Evolutionary conservation across 1,140 invertebrate genomes (phyloP).

Genomic region (Cydia fagiglandana): DNA sequence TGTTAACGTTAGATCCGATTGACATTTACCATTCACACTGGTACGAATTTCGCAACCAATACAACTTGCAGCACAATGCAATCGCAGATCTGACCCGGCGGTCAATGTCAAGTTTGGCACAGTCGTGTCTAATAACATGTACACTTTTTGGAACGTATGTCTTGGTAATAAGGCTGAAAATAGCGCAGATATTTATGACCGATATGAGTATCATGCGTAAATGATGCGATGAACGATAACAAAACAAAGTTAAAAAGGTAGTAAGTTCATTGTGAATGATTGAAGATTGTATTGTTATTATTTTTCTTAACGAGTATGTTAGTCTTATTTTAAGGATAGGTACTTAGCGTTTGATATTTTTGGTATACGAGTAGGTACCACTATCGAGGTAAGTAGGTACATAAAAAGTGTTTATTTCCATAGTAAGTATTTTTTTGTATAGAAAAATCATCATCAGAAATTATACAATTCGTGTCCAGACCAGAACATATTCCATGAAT

Average conservation of each 20-base stretch:
- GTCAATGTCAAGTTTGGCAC: conserved; percentile 35
- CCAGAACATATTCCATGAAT: no score
- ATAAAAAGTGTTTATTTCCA: no score
- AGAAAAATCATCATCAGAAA: no score
- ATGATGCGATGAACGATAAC: conserved; percentile 9
- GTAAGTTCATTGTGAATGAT: not conserved
- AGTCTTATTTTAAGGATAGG: not conserved
- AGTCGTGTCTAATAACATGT: not conserved
- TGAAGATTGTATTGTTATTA: not conserved
- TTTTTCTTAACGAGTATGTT: not conserved
- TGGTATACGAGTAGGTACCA: not conserved
- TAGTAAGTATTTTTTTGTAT: no score
- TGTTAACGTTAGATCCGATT: not conserved
- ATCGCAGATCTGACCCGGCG: conserved; percentile 29
- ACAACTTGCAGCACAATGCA: conserved; percentile 31
- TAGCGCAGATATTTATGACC: not conserved
- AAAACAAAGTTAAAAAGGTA: not conserved
- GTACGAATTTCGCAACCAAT: conserved; percentile 38
- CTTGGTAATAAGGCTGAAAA: not conserved
- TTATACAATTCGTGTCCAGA: no score
- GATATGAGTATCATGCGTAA: conserved; percentile 10
- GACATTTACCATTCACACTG: conserved; percentile 30
- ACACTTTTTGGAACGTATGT: not conserved
- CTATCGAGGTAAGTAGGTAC: no score
- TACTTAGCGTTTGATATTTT: not conserved